A percentile compares a stretch with the other conserved stretches of the same genome.
These are phyloP conservation scores for Synanthedon vespiformis DNA, from an alignment of 2,888 invertebrate species.

Conservation along the genomic window DNA sequence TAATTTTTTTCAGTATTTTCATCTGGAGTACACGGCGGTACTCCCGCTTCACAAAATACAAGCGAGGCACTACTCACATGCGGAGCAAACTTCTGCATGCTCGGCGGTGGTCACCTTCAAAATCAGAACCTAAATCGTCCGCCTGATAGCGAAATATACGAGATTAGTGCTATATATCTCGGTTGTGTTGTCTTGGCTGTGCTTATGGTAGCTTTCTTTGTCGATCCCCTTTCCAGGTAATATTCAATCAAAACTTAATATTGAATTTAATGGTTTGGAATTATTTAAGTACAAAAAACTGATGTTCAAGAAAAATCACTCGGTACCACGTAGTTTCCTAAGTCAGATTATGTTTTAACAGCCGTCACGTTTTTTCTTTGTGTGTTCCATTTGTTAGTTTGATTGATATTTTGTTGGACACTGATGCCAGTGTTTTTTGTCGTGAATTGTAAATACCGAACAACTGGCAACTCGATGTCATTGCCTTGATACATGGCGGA, in stretches of 20 bases:
- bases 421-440: conserved; percentile 10
- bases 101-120: conserved; percentile 72
- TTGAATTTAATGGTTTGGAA: background rate
- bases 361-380: conserved; percentile 12
- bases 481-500: background rate
- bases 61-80: conserved; percentile 72
- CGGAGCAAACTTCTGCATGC: conserved; percentile 86
- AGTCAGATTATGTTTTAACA: background rate
- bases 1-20: conserved; percentile 73
- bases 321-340: background rate
- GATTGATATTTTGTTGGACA: conserved; percentile 11
- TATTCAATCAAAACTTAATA: too few species aligned
- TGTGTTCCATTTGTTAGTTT: conserved; percentile 11
- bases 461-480: conserved; percentile 1
- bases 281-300: background rate
- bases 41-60: conserved; percentile 42
- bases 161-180: conserved; percentile 89
- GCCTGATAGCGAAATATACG: conserved; percentile 86
- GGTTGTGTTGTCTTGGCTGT: conserved; percentile 89
- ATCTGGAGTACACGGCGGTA: conserved; percentile 78
- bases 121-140: conserved; percentile 85
- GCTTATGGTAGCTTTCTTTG: conserved; percentile 85
- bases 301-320: background rate
- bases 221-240: conserved; percentile 91
- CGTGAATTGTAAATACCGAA: conserved; percentile 9